Conservation (phyloP, 2,888 invertebrate species). For the Aethes cnicana region DNA sequence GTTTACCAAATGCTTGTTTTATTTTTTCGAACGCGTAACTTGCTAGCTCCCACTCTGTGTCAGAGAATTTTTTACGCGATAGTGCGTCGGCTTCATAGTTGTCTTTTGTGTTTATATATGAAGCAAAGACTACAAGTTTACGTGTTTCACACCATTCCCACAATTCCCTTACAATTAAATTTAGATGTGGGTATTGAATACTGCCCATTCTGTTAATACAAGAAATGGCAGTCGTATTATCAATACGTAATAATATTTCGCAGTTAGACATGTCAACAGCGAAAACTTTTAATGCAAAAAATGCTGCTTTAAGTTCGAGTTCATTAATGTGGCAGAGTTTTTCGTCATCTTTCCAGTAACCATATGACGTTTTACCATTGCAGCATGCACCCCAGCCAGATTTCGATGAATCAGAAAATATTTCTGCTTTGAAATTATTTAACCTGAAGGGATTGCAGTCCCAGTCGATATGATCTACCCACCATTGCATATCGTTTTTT, state of each 20-base stretch:
- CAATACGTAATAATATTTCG: conserved; percentile 13
- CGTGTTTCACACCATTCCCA: conserved; percentile 28
- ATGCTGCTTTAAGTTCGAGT: conserved; percentile 28
- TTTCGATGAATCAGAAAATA: neutral
- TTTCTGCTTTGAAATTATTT: neutral
- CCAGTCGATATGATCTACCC: neutral
- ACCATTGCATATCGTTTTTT: conserved; percentile 3
- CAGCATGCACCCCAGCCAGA: conserved; percentile 17
- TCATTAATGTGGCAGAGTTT: conserved; percentile 23
- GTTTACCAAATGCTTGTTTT: neutral
- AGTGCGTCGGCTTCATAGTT: conserved; percentile 12
- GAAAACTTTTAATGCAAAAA: conserved; percentile 23
- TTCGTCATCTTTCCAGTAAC: conserved; percentile 3
- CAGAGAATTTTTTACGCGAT: conserved; percentile 5
- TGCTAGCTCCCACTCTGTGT: conserved; percentile 16
- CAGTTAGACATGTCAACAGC: neutral
- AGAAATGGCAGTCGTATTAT: conserved; percentile 28
- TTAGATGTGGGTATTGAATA: conserved; percentile 26
- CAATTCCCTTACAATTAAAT: conserved; percentile 8
- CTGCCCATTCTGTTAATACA: conserved; percentile 32
- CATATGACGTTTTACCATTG: neutral
- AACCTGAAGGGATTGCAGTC: neutral
- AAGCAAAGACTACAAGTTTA: conserved; percentile 20
- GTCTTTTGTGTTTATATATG: conserved; percentile 25
- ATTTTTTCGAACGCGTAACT: neutral